Evolutionary conservation across 2,888 invertebrate species (phyloP).

Genomic region (Noctua comes): DNA sequence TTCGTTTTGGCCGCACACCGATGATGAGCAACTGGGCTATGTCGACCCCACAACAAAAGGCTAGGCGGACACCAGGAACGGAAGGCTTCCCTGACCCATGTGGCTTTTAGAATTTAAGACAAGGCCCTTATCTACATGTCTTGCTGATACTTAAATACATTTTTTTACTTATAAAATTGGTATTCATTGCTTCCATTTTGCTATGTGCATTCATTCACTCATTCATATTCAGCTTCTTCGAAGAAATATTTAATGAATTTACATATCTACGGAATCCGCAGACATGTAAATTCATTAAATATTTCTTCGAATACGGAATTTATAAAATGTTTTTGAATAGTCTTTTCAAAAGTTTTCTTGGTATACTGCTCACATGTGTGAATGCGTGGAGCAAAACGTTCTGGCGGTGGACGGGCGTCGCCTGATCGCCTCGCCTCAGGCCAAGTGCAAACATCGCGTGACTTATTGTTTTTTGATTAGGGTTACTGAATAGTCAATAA

Average conservation of each 20-base stretch:
- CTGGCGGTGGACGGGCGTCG: slow-evolving; percentile 39
- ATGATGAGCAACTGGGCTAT: slow-evolving; percentile 82
- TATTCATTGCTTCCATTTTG: slow-evolving; percentile 46
- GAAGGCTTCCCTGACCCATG: not conserved
- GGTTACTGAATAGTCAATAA: slow-evolving; percentile 72
- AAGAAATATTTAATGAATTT: slow-evolving; percentile 59
- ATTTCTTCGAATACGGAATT: too few species aligned
- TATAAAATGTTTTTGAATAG: slow-evolving; percentile 51
- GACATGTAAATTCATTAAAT: too few species aligned
- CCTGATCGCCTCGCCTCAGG: slow-evolving; percentile 56
- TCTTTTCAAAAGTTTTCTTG: slow-evolving; percentile 52
- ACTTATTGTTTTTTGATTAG: slow-evolving; percentile 78
- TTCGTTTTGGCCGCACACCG: slow-evolving; percentile 84
- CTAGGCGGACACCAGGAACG: slow-evolving; percentile 31
- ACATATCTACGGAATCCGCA: slow-evolving; percentile 52
- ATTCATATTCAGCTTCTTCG: slow-evolving; percentile 59
- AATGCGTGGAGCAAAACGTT: slow-evolving; percentile 53
- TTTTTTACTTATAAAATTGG: slow-evolving; percentile 35
- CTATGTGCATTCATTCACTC: slow-evolving; percentile 40
- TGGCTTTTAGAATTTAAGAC: slow-evolving; percentile 12
- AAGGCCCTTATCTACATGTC: slow-evolving; percentile 11
- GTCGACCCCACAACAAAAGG: slow-evolving; percentile 61
- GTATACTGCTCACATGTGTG: slow-evolving; percentile 64
- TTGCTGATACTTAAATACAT: slow-evolving; percentile 24
- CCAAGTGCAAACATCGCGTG: slow-evolving; percentile 79